A percentile compares a stretch with the other conserved stretches of the same genome.
Evolutionary conservation across 1,140 invertebrate genomes (phyloP).

Genomic region (Teleogryllus occipitalis): DNA sequence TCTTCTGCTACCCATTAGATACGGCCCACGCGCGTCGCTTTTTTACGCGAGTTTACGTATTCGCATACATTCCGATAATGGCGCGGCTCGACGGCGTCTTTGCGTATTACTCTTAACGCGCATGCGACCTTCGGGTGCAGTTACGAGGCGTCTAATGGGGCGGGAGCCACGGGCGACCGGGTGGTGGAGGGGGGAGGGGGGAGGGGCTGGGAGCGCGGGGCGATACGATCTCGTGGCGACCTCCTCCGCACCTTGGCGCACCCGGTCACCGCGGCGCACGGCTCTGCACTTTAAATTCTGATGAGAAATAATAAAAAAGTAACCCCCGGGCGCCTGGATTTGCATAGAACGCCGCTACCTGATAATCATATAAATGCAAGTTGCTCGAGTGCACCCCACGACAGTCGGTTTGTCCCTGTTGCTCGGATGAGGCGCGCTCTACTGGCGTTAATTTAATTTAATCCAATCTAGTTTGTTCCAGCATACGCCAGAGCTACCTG

Average conservation of each 20-base stretch:
- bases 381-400: too few species aligned
- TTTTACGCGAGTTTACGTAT: neutral
- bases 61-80: neutral
- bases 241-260: neutral
- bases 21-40: neutral
- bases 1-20: neutral
- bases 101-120: neutral
- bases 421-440: too few species aligned
- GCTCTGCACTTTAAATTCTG: neutral
- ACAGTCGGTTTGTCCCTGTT: too few species aligned
- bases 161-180: neutral
- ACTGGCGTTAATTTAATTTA: too few species aligned
- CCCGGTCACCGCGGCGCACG: too few species aligned
- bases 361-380: too few species aligned
- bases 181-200: too few species aligned
- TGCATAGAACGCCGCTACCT: neutral
- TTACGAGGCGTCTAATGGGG: neutral
- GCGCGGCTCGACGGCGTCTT: neutral
- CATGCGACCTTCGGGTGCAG: neutral
- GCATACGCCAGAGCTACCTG: too few species aligned
- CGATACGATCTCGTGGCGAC: neutral
- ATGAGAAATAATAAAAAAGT: neutral
- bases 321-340: neutral
- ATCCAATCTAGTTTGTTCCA: too few species aligned
- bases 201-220: too few species aligned